Conservation (phyloP, 2,888 invertebrate genomes). For the Alviniconcha strummeri region DNA sequence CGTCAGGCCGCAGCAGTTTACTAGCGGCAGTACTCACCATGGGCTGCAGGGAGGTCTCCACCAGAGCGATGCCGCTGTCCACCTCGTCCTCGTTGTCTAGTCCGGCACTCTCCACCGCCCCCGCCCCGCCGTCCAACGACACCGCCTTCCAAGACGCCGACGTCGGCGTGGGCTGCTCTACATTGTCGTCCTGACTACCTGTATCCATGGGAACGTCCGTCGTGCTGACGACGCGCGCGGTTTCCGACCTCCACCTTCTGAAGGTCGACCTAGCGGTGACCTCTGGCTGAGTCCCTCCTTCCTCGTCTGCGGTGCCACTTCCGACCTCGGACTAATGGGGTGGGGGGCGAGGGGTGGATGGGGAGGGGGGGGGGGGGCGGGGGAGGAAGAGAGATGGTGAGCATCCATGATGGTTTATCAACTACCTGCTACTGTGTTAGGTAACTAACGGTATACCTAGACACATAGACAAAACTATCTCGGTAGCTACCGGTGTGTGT, state of each 20-base stretch:
- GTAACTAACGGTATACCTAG: too few species aligned
- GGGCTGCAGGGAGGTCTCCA: constrained; percentile 8
- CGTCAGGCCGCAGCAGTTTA: too few species aligned
- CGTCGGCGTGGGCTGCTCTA: not conserved
- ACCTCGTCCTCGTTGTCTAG: not conserved
- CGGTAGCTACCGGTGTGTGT: too few species aligned
- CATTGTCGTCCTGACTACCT: not conserved
- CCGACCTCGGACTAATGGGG: too few species aligned
- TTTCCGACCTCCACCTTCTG: constrained; percentile 10
- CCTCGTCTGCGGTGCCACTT: too few species aligned
- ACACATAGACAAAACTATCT: too few species aligned
- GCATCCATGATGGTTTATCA: too few species aligned
- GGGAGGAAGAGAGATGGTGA: too few species aligned
- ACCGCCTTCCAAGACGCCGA: not conserved
- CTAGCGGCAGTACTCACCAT: not conserved
- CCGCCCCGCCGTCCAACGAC: not conserved
- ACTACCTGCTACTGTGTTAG: too few species aligned
- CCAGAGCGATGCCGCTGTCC: constrained; percentile 13
- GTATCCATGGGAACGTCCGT: not conserved
- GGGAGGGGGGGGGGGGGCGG: too few species aligned
- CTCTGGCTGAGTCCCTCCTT: too few species aligned
- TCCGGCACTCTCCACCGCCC: not conserved
- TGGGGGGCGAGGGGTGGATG: too few species aligned
- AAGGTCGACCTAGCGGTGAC: not conserved
- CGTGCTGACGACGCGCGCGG: not conserved